phyloP scores from a whole-genome alignment of 2,113 vertebrate genomes.

The Prolemur simus region DNA sequence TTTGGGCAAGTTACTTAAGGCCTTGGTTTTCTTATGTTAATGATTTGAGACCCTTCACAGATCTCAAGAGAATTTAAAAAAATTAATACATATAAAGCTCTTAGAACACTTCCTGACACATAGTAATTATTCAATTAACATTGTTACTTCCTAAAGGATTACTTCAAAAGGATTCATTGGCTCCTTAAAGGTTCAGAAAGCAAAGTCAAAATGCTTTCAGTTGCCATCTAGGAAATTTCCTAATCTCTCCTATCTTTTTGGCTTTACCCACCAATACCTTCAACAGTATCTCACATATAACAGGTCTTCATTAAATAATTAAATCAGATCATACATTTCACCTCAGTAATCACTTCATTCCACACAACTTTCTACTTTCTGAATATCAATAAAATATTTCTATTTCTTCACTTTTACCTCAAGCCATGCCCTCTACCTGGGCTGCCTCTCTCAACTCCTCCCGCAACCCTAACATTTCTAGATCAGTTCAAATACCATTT shows the following conservation, averaged over 20 bases:
- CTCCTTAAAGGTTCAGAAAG: background rate
- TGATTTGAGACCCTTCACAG: background rate
- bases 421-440: background rate
- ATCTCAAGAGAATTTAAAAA: background rate
- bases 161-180: background rate
- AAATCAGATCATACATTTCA: background rate
- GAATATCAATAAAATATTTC: background rate
- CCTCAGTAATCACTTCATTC: background rate
- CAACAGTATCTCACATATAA: background rate
- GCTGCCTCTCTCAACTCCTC: background rate
- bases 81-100: background rate
- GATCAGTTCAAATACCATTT: background rate
- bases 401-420: background rate
- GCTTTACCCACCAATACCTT: background rate
- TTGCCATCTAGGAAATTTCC: background rate
- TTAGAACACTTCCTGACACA: background rate
- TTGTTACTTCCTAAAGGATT: background rate
- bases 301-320: background rate
- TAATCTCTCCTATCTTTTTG: background rate
- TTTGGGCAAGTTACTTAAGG: background rate
- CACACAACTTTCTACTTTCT: background rate
- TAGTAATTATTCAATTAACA: background rate
- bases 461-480: background rate
- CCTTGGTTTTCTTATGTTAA: slow-evolving; percentile 20
- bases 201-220: background rate